Evolutionary conservation across 2,113 vertebrate species (phyloP).

Genomic region (Aegypius monachus): DNA sequence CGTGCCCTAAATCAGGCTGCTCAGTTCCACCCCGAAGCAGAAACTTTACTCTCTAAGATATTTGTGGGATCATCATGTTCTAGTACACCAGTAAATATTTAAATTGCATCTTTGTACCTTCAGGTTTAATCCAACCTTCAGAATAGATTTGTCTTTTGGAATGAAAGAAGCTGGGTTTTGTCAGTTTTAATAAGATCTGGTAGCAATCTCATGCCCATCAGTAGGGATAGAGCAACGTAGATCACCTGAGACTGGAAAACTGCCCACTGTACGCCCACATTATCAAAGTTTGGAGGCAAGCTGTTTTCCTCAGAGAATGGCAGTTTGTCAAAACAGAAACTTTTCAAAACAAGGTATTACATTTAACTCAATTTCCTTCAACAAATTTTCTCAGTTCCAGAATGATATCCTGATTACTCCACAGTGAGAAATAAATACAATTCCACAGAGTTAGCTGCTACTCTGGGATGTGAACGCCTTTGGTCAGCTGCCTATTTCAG

Average conservation of each 20-base stretch:
- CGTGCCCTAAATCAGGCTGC: background rate
- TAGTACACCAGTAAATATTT: background rate
- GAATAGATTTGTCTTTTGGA: background rate
- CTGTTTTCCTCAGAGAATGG: background rate
- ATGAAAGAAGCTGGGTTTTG: background rate
- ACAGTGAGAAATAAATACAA: background rate
- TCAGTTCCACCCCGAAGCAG: background rate
- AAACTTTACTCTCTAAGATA: background rate
- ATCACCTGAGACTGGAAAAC: background rate
- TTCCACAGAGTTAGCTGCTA: background rate
- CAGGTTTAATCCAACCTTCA: background rate
- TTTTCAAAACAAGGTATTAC: background rate
- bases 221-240: background rate
- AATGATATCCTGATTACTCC: background rate
- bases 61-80: background rate
- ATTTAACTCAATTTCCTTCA: background rate
- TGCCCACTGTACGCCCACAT: background rate
- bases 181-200: background rate
- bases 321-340: background rate
- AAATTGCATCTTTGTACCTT: background rate
- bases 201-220: background rate
- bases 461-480: background rate
- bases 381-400: background rate
- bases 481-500: background rate
- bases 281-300: background rate